These are phyloP conservation scores for Adelphocoris suturalis DNA, from an alignment of 2,888 invertebrate genomes.

Conservation along the genomic window DNA sequence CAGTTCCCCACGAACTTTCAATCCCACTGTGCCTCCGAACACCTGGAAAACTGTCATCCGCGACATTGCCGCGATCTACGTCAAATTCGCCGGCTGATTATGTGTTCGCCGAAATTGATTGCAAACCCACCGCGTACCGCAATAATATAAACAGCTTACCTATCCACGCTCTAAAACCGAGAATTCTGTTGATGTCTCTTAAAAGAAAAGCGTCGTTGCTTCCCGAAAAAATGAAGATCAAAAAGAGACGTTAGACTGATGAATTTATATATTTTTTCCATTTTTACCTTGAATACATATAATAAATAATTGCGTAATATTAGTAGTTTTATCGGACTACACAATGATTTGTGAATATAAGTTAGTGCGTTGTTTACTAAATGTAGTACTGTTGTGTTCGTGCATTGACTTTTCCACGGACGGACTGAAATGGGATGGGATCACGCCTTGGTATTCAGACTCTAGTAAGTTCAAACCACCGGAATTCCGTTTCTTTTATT, in stretches of 20 bases:
- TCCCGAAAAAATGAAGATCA: not conserved
- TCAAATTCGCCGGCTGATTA: not conserved
- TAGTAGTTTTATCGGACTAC: not conserved
- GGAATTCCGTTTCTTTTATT: not conserved
- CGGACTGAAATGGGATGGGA: slow-evolving; percentile 80
- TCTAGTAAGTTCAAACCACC: slow-evolving; percentile 80
- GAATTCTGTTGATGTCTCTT: not conserved
- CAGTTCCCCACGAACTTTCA: slow-evolving; percentile 62
- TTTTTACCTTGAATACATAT: not conserved
- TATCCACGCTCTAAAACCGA: not conserved
- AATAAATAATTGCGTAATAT: not conserved
- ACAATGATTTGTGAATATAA: not conserved
- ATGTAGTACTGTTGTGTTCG: slow-evolving; percentile 13
- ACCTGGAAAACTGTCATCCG: not conserved
- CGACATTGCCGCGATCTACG: not conserved
- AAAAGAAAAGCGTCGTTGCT: not conserved
- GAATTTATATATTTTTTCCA: not conserved
- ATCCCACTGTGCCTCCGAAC: not conserved
- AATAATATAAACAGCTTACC: not conserved
- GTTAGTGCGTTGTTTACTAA: not conserved
- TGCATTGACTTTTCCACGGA: slow-evolving; percentile 28
- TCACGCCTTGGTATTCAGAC: slow-evolving; percentile 81
- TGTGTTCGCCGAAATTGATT: not conserved
- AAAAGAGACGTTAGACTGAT: not conserved
- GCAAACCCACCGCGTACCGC: not conserved